Base-by-base conservation (phyloP, 2,113 vertebrate species). In the Okapia johnstoni region DNA sequence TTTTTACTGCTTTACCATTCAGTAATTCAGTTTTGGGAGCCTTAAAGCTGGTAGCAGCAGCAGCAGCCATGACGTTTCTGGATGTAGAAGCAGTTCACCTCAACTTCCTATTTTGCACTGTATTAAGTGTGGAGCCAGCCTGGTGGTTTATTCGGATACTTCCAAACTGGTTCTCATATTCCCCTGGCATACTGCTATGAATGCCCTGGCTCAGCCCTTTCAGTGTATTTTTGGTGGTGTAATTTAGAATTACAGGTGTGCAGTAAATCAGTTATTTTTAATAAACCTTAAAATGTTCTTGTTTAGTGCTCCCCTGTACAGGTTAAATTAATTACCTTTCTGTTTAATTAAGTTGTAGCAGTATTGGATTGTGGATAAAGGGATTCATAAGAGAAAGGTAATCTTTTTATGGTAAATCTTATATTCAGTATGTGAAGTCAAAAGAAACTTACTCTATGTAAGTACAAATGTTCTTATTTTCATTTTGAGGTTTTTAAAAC, bases 231-330 rank as follows among this genome's bases (percentile, higher is more conserved):
- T 96, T 97, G 97, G 98, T 98, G 99, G 98, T 98, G 98, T 97
- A 98, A 98, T 97, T 98, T 98, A 97, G 98, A 98, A 98, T 99
- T 99, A 99, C 99, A 99, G 99, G 98, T 98, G 98, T 99, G 99
- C 98, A 99, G 99, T 98, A 98, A 96, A 97, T 95, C 6, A 2
- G 48, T 80, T 50, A 8, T 98, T 99, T 91, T 96, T 98, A 98
- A 98, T 79, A 93, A 87, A 83, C 85, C 2, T 12, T 50, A 88
- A 97, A 97, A 97, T 98, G 98, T 98, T 98, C 98, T 99, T 99
- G 98, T 97, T 98, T 98, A 98, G 81, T 93, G 90, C 98, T 98
- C 98, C 98, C 98, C 96, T 46, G 55, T 97, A 57, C 57, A 94
- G 95, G 95, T 97, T 97, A 97, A 96, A 87, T 92, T 86, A 88